A percentile compares a stretch with the other conserved stretches of the same genome.
phyloP scores from a whole-genome alignment of 1,140 invertebrate genomes.

The Physella acuta region DNA sequence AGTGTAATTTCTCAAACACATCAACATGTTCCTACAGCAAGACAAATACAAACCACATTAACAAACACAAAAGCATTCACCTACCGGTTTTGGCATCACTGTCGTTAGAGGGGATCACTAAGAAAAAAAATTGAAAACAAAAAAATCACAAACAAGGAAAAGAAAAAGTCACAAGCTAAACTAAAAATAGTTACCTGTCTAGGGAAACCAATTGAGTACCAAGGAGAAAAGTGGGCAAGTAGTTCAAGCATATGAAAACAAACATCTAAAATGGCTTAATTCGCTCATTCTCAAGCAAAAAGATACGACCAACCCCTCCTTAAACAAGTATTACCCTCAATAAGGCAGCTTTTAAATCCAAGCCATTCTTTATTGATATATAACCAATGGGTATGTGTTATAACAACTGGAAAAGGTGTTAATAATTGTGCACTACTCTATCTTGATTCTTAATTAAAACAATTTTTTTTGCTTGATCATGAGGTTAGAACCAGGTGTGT shows the following conservation, averaged over 20 bases:
- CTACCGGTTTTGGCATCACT: conserved; percentile 21
- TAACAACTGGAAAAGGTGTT: too few relatives aligned
- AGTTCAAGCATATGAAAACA: conserved; percentile 11
- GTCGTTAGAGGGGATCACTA: conserved; percentile 26
- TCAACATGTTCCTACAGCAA: conserved; percentile 1
- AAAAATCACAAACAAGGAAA: conserved; percentile 23
- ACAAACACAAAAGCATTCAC: conserved; percentile 20
- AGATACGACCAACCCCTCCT: neutral
- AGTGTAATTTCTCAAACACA: too few relatives aligned
- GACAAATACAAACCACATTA: neutral
- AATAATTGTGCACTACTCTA: too few relatives aligned
- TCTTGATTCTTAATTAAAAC: too few relatives aligned
- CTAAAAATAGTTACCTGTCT: conserved; percentile 10
- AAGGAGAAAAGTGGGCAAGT: neutral
- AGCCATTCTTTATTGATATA: too few relatives aligned
- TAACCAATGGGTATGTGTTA: too few relatives aligned
- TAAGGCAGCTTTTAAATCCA: too few relatives aligned
- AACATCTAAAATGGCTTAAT: neutral
- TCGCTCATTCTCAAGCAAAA: neutral
- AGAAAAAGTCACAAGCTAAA: conserved; percentile 11
- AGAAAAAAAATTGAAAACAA: conserved; percentile 15
- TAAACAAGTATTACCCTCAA: neutral
- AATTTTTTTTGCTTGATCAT: too few relatives aligned
- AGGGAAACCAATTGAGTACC: neutral
- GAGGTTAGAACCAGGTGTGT: too few relatives aligned